These are phyloP conservation scores for Dendroctonus ponderosae DNA, from an alignment of 1,140 invertebrate genomes.

Conservation along the genomic window DNA sequence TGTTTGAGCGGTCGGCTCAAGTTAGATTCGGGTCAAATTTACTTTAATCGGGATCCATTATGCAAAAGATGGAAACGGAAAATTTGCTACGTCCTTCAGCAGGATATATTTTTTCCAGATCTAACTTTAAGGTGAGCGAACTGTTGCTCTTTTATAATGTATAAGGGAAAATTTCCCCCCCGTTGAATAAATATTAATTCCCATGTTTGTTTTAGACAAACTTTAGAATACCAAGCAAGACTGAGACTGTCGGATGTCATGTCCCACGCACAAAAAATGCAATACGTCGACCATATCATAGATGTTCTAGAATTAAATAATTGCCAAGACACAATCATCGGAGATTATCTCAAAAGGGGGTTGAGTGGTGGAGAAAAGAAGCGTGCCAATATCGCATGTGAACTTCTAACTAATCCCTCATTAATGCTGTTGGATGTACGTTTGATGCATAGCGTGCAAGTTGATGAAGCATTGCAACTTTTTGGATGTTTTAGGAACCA, in stretches of 20 bases:
- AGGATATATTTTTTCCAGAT: conserved; percentile 82
- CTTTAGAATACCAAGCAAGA: conserved; percentile 71
- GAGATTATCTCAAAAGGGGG: conserved; percentile 74
- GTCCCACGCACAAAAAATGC: conserved; percentile 71
- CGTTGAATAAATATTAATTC: background rate
- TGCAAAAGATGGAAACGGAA: conserved; percentile 73
- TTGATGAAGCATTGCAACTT: conserved; percentile 2
- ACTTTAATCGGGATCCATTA: conserved; percentile 71
- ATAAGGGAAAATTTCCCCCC: background rate
- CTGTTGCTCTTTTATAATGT: background rate
- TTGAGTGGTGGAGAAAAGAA: conserved; percentile 87
- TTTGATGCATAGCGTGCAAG: conserved; percentile 31
- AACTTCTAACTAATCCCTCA: conserved; percentile 80
- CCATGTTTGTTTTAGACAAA: conserved; percentile 55
- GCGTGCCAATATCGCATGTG: conserved; percentile 81
- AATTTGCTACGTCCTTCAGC: conserved; percentile 82
- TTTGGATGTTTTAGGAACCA: conserved; percentile 67
- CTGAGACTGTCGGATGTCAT: conserved; percentile 75
- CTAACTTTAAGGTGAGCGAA: conserved; percentile 62
- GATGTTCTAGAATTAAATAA: conserved; percentile 71
- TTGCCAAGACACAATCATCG: conserved; percentile 82
- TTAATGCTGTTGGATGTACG: conserved; percentile 84
- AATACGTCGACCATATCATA: conserved; percentile 78
- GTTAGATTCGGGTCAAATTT: conserved; percentile 68
- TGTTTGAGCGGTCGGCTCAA: conserved; percentile 69